phyloP scores from a whole-genome alignment of 2,113 vertebrate genomes.

The Osmerus mordax region DNA sequence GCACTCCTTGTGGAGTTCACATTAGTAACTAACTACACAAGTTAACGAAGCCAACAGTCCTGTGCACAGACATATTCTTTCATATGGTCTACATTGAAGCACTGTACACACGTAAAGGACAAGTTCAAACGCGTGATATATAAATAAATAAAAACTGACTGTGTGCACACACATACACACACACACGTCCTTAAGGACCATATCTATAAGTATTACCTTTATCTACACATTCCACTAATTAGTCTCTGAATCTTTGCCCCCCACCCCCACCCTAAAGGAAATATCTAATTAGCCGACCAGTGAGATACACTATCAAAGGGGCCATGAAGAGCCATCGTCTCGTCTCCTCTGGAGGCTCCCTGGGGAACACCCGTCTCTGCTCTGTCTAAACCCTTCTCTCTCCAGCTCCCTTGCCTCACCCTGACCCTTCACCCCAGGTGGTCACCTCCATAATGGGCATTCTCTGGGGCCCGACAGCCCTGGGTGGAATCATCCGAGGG shows the following conservation, averaged over 20 bases:
- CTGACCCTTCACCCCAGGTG: background rate
- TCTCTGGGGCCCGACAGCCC: background rate
- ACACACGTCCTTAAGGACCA: background rate
- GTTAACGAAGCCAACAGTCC: no score
- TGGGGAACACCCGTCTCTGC: no score
- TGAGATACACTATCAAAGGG: background rate
- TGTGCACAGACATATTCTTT: no score
- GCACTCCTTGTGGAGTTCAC: no score
- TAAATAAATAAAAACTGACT: no score
- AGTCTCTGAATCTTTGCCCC: background rate
- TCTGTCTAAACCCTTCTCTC: no score
- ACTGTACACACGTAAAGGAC: no score
- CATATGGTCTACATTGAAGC: no score
- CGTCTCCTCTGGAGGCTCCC: background rate
- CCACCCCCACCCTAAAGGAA: background rate
- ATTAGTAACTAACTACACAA: no score
- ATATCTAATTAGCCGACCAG: constrained; percentile 9
- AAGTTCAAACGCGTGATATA: no score
- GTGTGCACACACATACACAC: no score
- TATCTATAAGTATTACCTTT: constrained; percentile 6
- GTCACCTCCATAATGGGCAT: background rate
- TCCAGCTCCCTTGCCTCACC: background rate
- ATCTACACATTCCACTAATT: background rate
- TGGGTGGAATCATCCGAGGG: background rate
- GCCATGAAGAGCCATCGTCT: background rate